Evolutionary conservation across 1,140 invertebrate genomes (phyloP), one percentile per base, ranked within the genome.

Genomic region (Sarcophaga bullata): DNA sequence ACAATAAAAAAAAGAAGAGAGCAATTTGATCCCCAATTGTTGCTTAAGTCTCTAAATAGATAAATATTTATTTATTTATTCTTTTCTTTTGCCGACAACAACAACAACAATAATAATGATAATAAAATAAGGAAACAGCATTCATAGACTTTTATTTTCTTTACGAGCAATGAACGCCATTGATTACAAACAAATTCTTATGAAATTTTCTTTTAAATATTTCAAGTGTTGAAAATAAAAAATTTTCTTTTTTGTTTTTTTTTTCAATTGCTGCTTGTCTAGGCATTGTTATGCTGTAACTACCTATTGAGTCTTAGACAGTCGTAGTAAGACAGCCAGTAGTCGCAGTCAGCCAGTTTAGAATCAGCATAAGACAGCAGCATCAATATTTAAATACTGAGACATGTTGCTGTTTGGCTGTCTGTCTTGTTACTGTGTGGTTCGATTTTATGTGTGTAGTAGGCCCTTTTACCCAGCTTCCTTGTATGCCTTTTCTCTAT

Each of bases 101-200:
- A n/a, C n/a, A n/a, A 37, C 25, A 37, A 37, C 25, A 37, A 37
- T 4, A 37, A 37, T 37, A 37, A 37, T 37, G 4, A 37, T 37
- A 37, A 37, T 37, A 37, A 37, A 37, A 37, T 37, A 37, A 37
- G 25, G 4, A 37, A 37, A 4, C 1, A 58, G 13, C 15, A 58
- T n/a, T 58, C 54, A 58, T 58, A 13, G 15, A 58, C 3, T 8
- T 19, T 19, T 68, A 19, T 25, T 19, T 68, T 68, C 4, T 68
- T 8, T 58, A 13, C 11, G 3, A 37, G 25, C 4, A 58, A 15
- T 15, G 54, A 13, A 58, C 7, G 13, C 13, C 19, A 68, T 68
- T 68, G 62, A 68, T 68, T 68, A 68, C 62, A 25, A 37, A 68
- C 62, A 25, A n/a, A 68, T 68, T 68, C n/a, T 25, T 68, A 25